Conservation (phyloP, 2,888 invertebrate genomes). For the Polia nebulosa region DNA sequence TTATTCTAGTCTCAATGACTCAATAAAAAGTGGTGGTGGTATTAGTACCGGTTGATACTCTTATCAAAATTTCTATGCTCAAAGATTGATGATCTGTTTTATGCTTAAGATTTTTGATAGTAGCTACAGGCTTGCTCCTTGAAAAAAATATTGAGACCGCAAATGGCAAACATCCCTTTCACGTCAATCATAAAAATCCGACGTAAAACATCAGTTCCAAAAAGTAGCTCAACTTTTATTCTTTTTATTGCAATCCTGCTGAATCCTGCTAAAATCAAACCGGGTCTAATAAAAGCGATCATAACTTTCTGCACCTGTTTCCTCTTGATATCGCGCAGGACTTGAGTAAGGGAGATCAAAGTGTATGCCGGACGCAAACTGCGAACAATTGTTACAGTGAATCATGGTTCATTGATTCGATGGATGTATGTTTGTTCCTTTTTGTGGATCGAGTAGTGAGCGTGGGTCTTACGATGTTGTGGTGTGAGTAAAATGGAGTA, state of each 20-base stretch:
- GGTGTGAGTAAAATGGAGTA: not conserved
- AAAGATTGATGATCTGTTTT: not conserved
- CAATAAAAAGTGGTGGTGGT: not conserved
- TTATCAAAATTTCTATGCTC: not conserved
- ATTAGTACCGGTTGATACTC: not conserved
- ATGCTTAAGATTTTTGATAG: not conserved
- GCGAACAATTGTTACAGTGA: conserved; percentile 63
- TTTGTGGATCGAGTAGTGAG: conserved; percentile 36
- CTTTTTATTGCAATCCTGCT: conserved; percentile 38
- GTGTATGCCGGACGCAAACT: conserved; percentile 59
- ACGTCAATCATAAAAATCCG: conserved; percentile 26
- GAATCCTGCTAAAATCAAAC: conserved; percentile 45
- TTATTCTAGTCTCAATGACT: not conserved
- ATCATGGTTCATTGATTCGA: conserved; percentile 57
- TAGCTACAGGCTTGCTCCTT: not conserved
- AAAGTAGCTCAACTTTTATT: conserved; percentile 19
- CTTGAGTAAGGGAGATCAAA: conserved; percentile 58
- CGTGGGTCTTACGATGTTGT: conserved; percentile 4
- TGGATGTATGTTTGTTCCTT: conserved; percentile 46
- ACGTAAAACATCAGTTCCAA: conserved; percentile 13
- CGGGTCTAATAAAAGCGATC: conserved; percentile 52
- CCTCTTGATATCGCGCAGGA: conserved; percentile 58
- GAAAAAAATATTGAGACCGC: not conserved
- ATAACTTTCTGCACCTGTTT: conserved; percentile 64
- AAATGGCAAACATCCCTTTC: conserved; percentile 28